Evolutionary conservation across 2,113 vertebrate genomes (phyloP).

Genomic region (Vimba vimba): DNA sequence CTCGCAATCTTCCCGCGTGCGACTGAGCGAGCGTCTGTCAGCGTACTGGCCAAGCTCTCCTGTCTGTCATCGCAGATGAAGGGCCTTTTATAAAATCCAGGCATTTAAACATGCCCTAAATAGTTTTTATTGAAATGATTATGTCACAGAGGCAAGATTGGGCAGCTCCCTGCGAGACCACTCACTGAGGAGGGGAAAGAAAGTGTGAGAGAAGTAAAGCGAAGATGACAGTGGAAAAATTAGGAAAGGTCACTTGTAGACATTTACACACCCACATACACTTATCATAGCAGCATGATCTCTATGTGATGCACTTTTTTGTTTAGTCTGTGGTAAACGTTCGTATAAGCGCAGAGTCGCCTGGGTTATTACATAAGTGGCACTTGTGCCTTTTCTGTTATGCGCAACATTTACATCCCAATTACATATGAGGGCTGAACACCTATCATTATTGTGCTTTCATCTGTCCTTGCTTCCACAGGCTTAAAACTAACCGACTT

Average conservation of each 20-base stretch:
- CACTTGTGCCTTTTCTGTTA: background rate
- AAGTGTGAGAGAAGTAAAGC: conserved; percentile 3
- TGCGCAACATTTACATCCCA: conserved; percentile 15
- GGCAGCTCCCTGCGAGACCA: conserved; percentile 56
- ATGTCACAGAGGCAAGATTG: conserved; percentile 64
- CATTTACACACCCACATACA: conserved; percentile 22
- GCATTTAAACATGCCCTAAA: conserved; percentile 71
- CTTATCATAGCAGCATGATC: conserved; percentile 1
- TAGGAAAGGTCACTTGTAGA: conserved; percentile 15
- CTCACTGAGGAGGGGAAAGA: background rate
- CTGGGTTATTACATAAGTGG: conserved; percentile 25
- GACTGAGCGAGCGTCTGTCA: conserved; percentile 71
- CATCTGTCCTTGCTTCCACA: background rate
- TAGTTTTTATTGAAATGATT: conserved; percentile 73
- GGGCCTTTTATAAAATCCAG: conserved; percentile 63
- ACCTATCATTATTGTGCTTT: conserved; percentile 36
- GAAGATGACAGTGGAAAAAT: conserved; percentile 3
- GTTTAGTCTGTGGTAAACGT: conserved; percentile 30
- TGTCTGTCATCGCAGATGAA: conserved; percentile 66
- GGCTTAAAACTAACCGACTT: conserved; percentile 13
- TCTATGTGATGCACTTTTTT: conserved; percentile 2
- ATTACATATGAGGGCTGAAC: conserved; percentile 22
- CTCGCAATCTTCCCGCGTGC: background rate
- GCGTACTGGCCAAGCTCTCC: conserved; percentile 54
- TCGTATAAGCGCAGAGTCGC: background rate